A percentile compares a stretch with the other conserved stretches of the same genome.
Conservation (phyloP, 2,888 invertebrate species). For the Achlya flavicornis region DNA sequence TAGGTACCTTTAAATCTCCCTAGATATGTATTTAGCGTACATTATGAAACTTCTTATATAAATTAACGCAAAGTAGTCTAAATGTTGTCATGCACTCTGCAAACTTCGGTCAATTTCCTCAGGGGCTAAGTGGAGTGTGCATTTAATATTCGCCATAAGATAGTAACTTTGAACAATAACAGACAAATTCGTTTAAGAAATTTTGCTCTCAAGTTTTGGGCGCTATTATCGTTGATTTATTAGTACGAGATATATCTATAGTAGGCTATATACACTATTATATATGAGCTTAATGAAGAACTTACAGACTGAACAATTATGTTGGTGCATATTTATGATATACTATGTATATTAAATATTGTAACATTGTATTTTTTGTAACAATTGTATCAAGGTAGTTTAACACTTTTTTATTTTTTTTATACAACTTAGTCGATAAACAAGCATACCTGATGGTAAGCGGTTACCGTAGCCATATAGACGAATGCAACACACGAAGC, state of each 20-base stretch:
- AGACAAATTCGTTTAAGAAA: constrained; percentile 27
- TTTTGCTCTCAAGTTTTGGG: constrained; percentile 30
- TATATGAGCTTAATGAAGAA: neutral
- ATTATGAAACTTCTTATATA: constrained; percentile 24
- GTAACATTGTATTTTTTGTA: no score
- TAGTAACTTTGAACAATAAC: constrained; percentile 27
- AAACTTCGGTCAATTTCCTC: constrained; percentile 47
- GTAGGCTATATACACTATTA: neutral
- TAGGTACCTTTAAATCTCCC: neutral
- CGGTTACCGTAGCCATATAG: no score
- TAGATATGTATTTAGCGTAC: constrained; percentile 13
- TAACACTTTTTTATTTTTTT: no score
- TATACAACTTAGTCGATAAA: no score
- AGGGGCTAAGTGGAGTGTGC: constrained; percentile 22
- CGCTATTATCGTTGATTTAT: constrained; percentile 20
- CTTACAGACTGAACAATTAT: neutral
- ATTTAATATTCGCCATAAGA: constrained; percentile 14
- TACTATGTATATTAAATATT: no score
- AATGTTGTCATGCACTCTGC: constrained; percentile 41
- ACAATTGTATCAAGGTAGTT: no score
- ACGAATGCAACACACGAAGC: no score
- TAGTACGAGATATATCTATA: no score
- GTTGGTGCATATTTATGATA: neutral
- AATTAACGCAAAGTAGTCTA: constrained; percentile 35
- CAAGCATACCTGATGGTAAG: no score